Evolutionary conservation across 2,888 invertebrate species (phyloP).

Genomic region (Rhingia campestris): DNA sequence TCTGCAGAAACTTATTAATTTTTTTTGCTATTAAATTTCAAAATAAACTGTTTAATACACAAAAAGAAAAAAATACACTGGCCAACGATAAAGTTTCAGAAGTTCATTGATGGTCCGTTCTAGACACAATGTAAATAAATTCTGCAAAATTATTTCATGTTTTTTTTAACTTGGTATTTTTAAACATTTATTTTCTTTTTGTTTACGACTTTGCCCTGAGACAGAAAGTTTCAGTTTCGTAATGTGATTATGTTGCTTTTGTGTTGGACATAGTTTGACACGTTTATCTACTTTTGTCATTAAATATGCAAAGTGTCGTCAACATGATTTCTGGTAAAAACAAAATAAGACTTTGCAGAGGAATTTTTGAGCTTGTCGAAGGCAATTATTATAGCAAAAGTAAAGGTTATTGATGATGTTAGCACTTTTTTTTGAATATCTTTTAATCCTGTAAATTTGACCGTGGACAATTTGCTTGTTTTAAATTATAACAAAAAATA

Average conservation of each 20-base stretch:
- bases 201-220: constrained; percentile 8
- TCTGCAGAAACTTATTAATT: constrained; percentile 42
- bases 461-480: too few species aligned
- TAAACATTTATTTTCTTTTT: not conserved
- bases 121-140: constrained; percentile 36
- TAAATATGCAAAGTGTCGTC: constrained; percentile 48
- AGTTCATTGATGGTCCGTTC: constrained; percentile 27
- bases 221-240: constrained; percentile 29
- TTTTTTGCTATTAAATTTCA: constrained; percentile 48
- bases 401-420: too few species aligned
- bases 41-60: constrained; percentile 5
- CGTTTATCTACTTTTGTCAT: constrained; percentile 32
- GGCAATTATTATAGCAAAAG: too few species aligned
- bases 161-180: not conserved
- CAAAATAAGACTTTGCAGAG: too few species aligned
- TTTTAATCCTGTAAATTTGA: too few species aligned
- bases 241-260: constrained; percentile 6
- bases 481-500: too few species aligned
- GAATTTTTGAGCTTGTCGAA: too few species aligned
- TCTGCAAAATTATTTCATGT: not conserved
- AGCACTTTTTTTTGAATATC: too few species aligned
- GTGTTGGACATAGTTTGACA: constrained; percentile 13
- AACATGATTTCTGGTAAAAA: not conserved
- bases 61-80: constrained; percentile 8
- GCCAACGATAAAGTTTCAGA: constrained; percentile 32